Conservation (phyloP, 1,140 invertebrate species). For the Drosophila gunungcola region DNA sequence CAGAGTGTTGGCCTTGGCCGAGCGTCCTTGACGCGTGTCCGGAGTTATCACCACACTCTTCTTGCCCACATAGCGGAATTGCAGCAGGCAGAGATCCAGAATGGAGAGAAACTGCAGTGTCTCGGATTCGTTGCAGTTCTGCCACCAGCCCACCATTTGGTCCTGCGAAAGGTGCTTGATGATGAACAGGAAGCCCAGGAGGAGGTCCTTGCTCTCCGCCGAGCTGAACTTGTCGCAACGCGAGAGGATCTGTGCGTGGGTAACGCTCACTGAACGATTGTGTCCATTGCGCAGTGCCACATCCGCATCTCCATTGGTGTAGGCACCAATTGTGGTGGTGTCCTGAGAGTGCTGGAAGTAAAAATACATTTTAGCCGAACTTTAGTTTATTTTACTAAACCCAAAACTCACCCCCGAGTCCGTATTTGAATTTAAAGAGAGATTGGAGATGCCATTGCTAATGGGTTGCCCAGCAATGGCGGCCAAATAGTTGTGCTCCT, state of each 20-base stretch:
- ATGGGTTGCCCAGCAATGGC: constrained; percentile 91
- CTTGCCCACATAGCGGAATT: constrained; percentile 95
- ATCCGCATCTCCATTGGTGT: constrained; percentile 72
- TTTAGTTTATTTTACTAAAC: background rate
- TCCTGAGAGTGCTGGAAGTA: constrained; percentile 86
- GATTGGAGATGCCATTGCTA: constrained; percentile 86
- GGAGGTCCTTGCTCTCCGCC: constrained; percentile 89
- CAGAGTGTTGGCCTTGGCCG: constrained; percentile 57
- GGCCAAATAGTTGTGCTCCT: constrained; percentile 91
- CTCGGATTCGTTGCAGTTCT: constrained; percentile 88
- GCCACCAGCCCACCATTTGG: constrained; percentile 95
- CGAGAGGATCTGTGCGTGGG: constrained; percentile 85
- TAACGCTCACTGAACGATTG: constrained; percentile 86
- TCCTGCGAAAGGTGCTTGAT: constrained; percentile 95
- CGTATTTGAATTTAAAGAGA: constrained; percentile 83
- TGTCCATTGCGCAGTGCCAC: constrained; percentile 77
- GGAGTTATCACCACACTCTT: constrained; percentile 88
- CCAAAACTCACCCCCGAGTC: constrained; percentile 69
- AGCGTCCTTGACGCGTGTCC: constrained; percentile 62
- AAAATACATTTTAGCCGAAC: background rate
- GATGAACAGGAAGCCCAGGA: constrained; percentile 96
- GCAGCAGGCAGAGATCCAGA: constrained; percentile 88
- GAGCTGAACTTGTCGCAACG: constrained; percentile 91
- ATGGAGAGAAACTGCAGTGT: constrained; percentile 78
- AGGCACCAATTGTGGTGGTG: constrained; percentile 86